These are phyloP conservation scores for Mormyrus hasselquistii DNA, from an alignment of 2,797 vertebrate genomes.

Conservation along the genomic window DNA sequence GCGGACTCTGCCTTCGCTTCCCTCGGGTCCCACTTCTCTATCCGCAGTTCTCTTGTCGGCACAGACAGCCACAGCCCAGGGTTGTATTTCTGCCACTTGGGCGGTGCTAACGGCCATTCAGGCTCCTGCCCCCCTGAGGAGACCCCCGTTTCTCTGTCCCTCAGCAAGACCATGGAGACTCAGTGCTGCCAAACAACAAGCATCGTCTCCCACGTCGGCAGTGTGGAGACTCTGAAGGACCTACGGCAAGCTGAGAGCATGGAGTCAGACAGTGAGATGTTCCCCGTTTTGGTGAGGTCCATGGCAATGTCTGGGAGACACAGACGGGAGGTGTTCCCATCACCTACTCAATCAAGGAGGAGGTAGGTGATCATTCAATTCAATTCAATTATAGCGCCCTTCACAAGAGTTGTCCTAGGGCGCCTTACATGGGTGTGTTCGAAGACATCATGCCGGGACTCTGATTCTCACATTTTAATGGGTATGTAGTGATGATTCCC, in stretches of 20 bases:
- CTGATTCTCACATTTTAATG: background rate
- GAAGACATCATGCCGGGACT: background rate
- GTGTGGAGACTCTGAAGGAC: constrained; percentile 34
- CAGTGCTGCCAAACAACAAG: constrained; percentile 10
- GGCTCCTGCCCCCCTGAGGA: constrained; percentile 44
- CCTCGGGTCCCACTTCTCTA: background rate
- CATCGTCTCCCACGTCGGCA: constrained; percentile 33
- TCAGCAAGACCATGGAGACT: constrained; percentile 32
- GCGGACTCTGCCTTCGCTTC: constrained; percentile 6
- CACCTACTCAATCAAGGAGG: constrained; percentile 63
- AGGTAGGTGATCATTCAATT: constrained; percentile 56
- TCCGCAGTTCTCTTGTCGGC: constrained; percentile 7
- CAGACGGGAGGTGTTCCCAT: constrained; percentile 78
- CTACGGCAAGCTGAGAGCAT: constrained; percentile 11
- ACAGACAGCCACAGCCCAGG: background rate
- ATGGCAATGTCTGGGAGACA: constrained; percentile 73
- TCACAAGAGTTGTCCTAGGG: no score
- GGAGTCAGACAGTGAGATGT: constrained; percentile 51
- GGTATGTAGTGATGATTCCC: background rate
- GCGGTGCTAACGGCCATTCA: constrained; percentile 19
- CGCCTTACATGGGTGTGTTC: no score
- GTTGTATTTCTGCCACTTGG: background rate
- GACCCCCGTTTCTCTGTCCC: constrained; percentile 21
- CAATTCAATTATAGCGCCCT: no score
- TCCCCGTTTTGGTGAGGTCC: constrained; percentile 66